These are phyloP conservation scores for Odontomachus brunneus DNA, from an alignment of 1,140 invertebrate species.

Conservation along the genomic window DNA sequence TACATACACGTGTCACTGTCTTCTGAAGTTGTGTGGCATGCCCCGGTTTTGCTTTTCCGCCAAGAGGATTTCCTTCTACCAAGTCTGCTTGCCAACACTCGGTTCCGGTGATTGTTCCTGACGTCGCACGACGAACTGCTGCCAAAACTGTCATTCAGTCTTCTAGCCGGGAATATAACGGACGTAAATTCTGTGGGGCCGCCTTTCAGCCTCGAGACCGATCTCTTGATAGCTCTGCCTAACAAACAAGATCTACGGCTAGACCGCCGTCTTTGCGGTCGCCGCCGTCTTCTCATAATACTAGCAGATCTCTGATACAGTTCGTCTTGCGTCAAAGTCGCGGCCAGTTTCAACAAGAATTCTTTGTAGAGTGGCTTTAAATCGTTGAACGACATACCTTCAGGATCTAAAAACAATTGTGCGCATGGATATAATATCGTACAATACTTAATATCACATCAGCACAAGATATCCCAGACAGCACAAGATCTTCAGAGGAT, in stretches of 20 bases:
- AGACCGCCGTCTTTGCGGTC: constrained; percentile 81
- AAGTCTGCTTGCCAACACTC: constrained; percentile 80
- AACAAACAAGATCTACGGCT: constrained; percentile 80
- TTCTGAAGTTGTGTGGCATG: constrained; percentile 86
- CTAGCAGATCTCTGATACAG: constrained; percentile 94
- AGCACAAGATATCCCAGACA: too few species aligned
- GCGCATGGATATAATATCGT: too few species aligned
- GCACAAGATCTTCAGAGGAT: too few species aligned
- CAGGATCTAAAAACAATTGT: constrained; percentile 88
- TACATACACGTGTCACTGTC: constrained; percentile 87
- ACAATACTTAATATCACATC: too few species aligned
- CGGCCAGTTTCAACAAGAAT: constrained; percentile 93
- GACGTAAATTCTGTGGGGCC: constrained; percentile 85
- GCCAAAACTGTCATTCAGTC: constrained; percentile 83
- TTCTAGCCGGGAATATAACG: constrained; percentile 84
- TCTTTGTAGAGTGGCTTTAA: constrained; percentile 96
- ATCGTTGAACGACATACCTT: constrained; percentile 97
- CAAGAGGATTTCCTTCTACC: constrained; percentile 78
- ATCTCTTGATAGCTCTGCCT: constrained; percentile 83
- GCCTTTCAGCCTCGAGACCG: constrained; percentile 83
- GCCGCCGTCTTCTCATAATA: constrained; percentile 92
- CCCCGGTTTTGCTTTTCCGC: constrained; percentile 72
- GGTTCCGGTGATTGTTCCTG: constrained; percentile 79
- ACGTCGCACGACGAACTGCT: constrained; percentile 82
- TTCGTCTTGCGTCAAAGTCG: constrained; percentile 95